Percentiles rank a stretch among this genome's conserved stretches.
phyloP scores from a whole-genome alignment of 2,113 vertebrate genomes.

The Microtus oregoni region DNA sequence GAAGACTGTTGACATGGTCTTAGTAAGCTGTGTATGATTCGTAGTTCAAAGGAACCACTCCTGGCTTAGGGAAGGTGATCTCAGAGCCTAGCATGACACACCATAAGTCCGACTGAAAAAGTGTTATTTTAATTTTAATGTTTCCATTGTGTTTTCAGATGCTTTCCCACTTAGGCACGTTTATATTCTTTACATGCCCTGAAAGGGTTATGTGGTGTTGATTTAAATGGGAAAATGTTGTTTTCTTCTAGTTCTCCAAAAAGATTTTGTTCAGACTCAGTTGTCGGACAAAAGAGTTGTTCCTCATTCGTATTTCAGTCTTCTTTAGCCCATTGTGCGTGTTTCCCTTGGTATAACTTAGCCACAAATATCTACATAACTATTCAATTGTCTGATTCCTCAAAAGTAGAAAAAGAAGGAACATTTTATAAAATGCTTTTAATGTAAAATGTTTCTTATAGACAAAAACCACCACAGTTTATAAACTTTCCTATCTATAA shows the following conservation, averaged over 20 bases:
- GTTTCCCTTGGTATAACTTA: neutral
- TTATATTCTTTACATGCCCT: slow-evolving; percentile 57
- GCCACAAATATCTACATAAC: neutral
- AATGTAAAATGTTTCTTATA: neutral
- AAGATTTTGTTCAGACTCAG: slow-evolving; percentile 47
- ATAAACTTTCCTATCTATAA: neutral
- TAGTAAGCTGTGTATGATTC: slow-evolving; percentile 71
- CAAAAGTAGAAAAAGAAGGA: neutral
- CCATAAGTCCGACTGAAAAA: slow-evolving; percentile 78
- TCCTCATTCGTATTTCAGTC: slow-evolving; percentile 5
- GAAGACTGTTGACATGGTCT: slow-evolving; percentile 72
- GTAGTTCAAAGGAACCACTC: slow-evolving; percentile 75
- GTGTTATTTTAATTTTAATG: slow-evolving; percentile 71
- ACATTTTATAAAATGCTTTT: slow-evolving; percentile 28
- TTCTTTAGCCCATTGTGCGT: neutral
- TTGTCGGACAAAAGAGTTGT: slow-evolving; percentile 32
- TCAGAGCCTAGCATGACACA: slow-evolving; percentile 69
- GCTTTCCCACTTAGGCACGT: slow-evolving; percentile 55
- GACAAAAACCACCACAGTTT: slow-evolving; percentile 40
- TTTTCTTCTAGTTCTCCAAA: slow-evolving; percentile 55
- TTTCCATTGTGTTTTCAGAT: slow-evolving; percentile 73
- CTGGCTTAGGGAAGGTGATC: slow-evolving; percentile 64
- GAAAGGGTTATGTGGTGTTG: slow-evolving; percentile 56
- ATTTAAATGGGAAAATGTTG: slow-evolving; percentile 59
- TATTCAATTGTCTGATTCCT: neutral